Evolutionary conservation across 2,888 invertebrate genomes (phyloP).

Genomic region (Maniola hyperantus): DNA sequence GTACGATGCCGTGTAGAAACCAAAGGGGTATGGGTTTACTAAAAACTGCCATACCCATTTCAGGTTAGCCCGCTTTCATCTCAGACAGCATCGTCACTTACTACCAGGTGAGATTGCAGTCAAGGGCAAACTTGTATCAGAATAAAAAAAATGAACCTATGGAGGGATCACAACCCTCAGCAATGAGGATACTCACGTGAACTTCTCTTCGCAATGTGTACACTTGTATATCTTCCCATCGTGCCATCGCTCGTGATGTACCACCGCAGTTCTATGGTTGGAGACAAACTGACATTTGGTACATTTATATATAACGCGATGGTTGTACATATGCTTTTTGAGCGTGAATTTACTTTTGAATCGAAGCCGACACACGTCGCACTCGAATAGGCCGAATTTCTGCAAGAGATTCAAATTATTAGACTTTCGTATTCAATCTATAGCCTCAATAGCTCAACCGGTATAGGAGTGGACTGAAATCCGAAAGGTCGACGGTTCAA

Average conservation of each 20-base stretch:
- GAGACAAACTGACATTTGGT: background rate
- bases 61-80: no score
- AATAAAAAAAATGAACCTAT: no score
- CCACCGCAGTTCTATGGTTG: background rate
- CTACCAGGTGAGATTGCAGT: no score
- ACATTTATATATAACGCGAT: background rate
- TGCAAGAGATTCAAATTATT: background rate
- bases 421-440: no score
- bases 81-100: no score
- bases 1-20: no score
- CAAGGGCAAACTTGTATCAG: no score
- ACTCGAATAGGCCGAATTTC: constrained; percentile 8
- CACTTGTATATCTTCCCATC: constrained; percentile 8
- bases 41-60: no score
- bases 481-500: no score
- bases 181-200: constrained; percentile 1
- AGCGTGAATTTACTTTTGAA: background rate
- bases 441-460: no score
- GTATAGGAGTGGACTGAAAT: no score
- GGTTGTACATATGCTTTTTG: background rate
- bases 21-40: no score
- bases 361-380: background rate
- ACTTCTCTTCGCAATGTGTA: constrained; percentile 3
- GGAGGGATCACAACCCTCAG: background rate
- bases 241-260: background rate